Conservation (phyloP, 2,888 invertebrate genomes). For the Allacma fusca region DNA sequence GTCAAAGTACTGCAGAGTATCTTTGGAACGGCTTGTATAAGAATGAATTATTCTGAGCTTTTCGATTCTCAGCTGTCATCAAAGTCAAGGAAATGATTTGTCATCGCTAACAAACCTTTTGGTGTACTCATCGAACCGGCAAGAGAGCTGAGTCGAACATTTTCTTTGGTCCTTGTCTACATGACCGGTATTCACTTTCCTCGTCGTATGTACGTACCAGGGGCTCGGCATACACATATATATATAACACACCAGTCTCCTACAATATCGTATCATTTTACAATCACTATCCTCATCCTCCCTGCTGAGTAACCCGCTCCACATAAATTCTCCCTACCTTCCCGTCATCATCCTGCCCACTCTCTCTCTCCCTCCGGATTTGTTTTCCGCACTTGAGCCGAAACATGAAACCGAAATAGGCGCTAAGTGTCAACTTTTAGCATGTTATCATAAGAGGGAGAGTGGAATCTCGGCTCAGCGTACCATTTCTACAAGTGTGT, state of each 20-base stretch:
- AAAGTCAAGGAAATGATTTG: slow-evolving; percentile 59
- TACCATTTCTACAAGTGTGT: no score
- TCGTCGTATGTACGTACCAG: background rate
- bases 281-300: background rate
- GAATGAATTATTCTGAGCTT: slow-evolving; percentile 38
- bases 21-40: background rate
- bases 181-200: slow-evolving; percentile 26
- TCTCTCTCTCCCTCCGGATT: background rate
- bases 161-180: slow-evolving; percentile 38
- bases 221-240: background rate
- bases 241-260: background rate
- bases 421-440: no score
- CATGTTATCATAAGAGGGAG: no score
- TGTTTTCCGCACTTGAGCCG: background rate
- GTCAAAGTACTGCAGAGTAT: background rate
- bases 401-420: no score
- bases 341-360: background rate
- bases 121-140: slow-evolving; percentile 48
- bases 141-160: slow-evolving; percentile 57
- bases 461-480: no score
- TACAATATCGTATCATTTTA: background rate
- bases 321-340: background rate
- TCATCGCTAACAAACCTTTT: slow-evolving; percentile 58
- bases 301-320: background rate
- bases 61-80: slow-evolving; percentile 50